Base-by-base conservation (phyloP, 1,140 invertebrate genomes). In the Scaptomyza graminum region DNA sequence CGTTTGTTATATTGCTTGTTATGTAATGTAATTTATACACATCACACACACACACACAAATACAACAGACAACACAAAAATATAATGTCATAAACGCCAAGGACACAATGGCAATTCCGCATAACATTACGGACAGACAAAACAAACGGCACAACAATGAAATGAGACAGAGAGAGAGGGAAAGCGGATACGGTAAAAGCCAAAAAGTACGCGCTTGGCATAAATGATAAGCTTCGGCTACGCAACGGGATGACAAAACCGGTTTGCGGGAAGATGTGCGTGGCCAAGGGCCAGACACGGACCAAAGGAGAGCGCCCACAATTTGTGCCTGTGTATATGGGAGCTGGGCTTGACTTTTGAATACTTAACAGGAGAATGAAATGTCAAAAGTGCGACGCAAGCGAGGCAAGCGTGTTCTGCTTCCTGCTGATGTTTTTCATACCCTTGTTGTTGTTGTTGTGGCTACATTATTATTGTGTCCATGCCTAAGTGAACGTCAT, bases 281-380 rank as follows among this genome's bases (percentile, higher is more conserved):
- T 37, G 61, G 34, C 25, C 25, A 51, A 3, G 52, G 59, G 61
- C 60, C 68, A 73, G 81, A 85, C 74, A 68, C 55, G 62, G 57
- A 78, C 57, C 43, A 39, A 25, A 25, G 25, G 16, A 44, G 12
- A 46, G 59, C 56, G 43, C 43, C 56, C 69, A 63, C 57, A 68
- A 74, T 73, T 60, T 67, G 69, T 76, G 69, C 43, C 64, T 78
- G 28, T 77, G 66, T 74, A 49, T 9, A 49, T 9, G 55, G 8
- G 31, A 9, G 50, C 50, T 69, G 51, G 51, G 60, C 62, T 72
- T 87, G 83, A 87, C 83, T 87, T 87, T 87, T 87, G 83, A 87
- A 87, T 87, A 87, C 83, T 87, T 87, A 87, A 87, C 83, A 88
- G 83, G 83, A 87, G 88, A 87, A 87, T 87, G 83, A 87, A 87